Percentiles rank a stretch among this genome's conserved stretches.
phyloP scores from a whole-genome alignment of 2,888 invertebrate species.

The Crematogaster levior region DNA sequence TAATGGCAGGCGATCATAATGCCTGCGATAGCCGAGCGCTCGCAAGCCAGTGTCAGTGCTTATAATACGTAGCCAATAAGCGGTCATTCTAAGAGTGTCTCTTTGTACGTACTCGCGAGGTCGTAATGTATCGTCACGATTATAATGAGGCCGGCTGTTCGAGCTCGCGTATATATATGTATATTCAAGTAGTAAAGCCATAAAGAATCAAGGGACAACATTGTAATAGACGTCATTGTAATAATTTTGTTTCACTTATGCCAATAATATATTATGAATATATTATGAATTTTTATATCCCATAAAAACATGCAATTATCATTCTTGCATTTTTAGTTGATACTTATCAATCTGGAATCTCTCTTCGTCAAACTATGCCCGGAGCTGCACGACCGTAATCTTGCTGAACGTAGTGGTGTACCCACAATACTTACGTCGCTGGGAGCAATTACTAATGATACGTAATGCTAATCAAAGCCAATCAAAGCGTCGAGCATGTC shows the following conservation, averaged over 20 bases:
- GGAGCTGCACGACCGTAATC: background rate
- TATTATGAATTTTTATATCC: background rate
- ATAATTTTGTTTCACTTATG: slow-evolving; percentile 21
- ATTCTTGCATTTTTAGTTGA: slow-evolving; percentile 4
- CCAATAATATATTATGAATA: background rate
- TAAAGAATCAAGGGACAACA: background rate
- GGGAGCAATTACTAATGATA: slow-evolving; percentile 43
- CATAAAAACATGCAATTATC: slow-evolving; percentile 7
- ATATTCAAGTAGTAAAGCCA: background rate
- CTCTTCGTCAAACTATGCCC: slow-evolving; percentile 6
- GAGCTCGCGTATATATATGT: slow-evolving; percentile 4
- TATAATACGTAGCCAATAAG: slow-evolving; percentile 65
- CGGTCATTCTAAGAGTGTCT: slow-evolving; percentile 57
- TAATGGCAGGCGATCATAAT: slow-evolving; percentile 70
- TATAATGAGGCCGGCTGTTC: slow-evolving; percentile 26
- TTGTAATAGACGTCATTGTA: background rate
- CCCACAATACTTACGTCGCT: slow-evolving; percentile 5
- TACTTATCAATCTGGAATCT: slow-evolving; percentile 34
- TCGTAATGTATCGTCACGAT: slow-evolving; percentile 31
- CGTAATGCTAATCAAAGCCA: slow-evolving; percentile 42
- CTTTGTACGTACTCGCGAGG: slow-evolving; percentile 67
- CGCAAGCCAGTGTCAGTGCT: slow-evolving; percentile 63
- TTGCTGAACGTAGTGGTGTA: slow-evolving; percentile 8
- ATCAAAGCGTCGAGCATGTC: slow-evolving; percentile 44
- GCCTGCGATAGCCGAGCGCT: slow-evolving; percentile 34